Base-by-base conservation (phyloP, 2,888 invertebrate species). In the Idaea biselata region DNA sequence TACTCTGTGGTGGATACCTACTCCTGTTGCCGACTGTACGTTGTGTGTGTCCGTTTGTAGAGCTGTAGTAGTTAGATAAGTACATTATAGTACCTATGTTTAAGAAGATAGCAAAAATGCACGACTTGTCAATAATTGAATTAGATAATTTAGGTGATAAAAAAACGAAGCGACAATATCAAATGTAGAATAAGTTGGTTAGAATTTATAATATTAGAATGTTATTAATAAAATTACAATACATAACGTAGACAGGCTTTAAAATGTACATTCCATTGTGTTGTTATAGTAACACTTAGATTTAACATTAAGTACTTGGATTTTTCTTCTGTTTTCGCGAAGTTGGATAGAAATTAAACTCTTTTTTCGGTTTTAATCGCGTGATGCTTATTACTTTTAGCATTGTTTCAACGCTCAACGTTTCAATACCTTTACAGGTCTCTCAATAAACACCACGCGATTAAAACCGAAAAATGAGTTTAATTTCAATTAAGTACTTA, bases 131-230 rank as follows among this genome's bases (percentile, higher is more conserved):
- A 70, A 69, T 70, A 67, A 66, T 61, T 72, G 60, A 68, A 70
- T n/a, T 72, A 70, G 67, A 73, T 77, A 79, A 78, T 75, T 77
- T 88, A 89, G 69, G 87, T 87, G 80, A 84, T 89, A 88, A 87
- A 88, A 87, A 25, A 44, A 83, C 77, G 80, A 89, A 78, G 86
- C 79, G 91, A 91, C 91, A 91, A 91, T 91, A 91, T 90, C 84
- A 83, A 25, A 84, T 67, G 73, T 91, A 90, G 89, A 81, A 71
- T 89, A 85, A 88, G 83, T 80, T 83, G 62, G 66, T 70, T 67
- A 67, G 66, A 63, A 62, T 78, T 80, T 81, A 81, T 72, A 14
- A 44, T 44, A 44, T 44, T 44, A 44, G 14, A 44, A 44, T 44
- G 44, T 44, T 44, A 44, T 44, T 44, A 44, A 44, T 44, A 44